Evolutionary conservation across 1,140 invertebrate species (phyloP).

Genomic region (Plodia interpunctella): DNA sequence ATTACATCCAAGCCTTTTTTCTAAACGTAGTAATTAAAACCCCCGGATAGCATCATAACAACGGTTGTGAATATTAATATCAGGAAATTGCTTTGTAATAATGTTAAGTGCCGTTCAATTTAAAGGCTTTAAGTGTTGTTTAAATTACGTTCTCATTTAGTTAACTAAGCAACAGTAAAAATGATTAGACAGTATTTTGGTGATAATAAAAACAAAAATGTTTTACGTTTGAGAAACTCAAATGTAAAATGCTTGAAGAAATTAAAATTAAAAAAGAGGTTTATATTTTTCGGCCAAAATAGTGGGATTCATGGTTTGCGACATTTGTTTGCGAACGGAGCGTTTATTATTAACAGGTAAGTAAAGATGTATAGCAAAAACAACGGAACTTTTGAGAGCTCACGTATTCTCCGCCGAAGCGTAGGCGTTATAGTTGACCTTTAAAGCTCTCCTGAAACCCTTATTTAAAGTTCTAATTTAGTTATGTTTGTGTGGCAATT

Average conservation of each 20-base stretch:
- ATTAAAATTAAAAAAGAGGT: conserved; percentile 15
- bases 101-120: not conserved
- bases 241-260: not conserved
- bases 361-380: not conserved
- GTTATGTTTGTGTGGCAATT: too few relatives aligned
- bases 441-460: too few relatives aligned
- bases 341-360: not conserved
- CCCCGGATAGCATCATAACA: not conserved
- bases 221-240: not conserved
- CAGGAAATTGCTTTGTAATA: not conserved
- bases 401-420: too few relatives aligned
- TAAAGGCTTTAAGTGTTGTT: not conserved
- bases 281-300: conserved; percentile 34
- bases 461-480: too few relatives aligned
- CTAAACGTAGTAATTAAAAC: too few relatives aligned
- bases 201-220: not conserved
- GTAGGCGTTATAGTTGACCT: too few relatives aligned
- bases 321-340: conserved; percentile 26
- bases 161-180: not conserved
- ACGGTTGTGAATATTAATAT: not conserved
- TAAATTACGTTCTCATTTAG: not conserved
- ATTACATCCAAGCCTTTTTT: too few relatives aligned
- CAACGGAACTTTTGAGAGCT: too few relatives aligned
- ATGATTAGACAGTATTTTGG: not conserved
- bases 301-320: conserved; percentile 40